These are phyloP conservation scores for Ips typographus DNA, from an alignment of 1,140 invertebrate species.

Conservation along the genomic window DNA sequence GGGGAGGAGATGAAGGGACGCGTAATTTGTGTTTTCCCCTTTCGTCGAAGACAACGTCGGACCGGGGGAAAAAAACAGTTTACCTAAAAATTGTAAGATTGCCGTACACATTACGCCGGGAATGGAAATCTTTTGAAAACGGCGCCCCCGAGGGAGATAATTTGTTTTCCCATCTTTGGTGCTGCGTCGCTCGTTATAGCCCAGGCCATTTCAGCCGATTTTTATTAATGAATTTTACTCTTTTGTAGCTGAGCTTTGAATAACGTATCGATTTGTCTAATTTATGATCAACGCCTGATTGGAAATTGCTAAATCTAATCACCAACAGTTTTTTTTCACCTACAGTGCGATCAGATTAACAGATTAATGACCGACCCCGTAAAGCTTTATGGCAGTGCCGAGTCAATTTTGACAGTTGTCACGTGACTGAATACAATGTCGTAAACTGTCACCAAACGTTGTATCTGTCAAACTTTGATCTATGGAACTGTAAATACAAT, in stretches of 20 bases:
- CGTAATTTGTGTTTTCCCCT: slow-evolving; percentile 24
- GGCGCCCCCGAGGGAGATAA: not conserved
- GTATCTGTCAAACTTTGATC: too few relatives aligned
- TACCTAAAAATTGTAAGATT: slow-evolving; percentile 21
- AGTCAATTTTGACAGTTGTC: too few relatives aligned
- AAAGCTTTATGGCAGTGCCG: too few relatives aligned
- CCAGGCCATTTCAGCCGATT: slow-evolving; percentile 5
- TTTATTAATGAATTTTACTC: slow-evolving; percentile 16
- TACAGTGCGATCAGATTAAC: too few relatives aligned
- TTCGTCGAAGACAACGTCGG: not conserved
- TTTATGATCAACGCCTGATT: not conserved
- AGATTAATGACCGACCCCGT: too few relatives aligned
- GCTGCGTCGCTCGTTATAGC: not conserved
- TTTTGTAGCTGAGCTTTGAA: slow-evolving; percentile 1
- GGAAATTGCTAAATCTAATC: not conserved
- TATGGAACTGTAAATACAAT: too few relatives aligned
- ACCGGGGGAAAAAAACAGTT: slow-evolving; percentile 6
- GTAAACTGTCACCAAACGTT: too few relatives aligned
- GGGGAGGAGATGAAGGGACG: not conserved
- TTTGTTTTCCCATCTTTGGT: slow-evolving; percentile 19
- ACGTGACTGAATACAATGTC: too few relatives aligned
- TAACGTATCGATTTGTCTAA: slow-evolving; percentile 2
- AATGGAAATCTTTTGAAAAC: slow-evolving; percentile 24
- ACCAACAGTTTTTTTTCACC: too few relatives aligned
- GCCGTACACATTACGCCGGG: slow-evolving; percentile 13